Evolutionary conservation across 1,140 invertebrate genomes (phyloP).

Genomic region (Caenorhabditis inopinata): DNA sequence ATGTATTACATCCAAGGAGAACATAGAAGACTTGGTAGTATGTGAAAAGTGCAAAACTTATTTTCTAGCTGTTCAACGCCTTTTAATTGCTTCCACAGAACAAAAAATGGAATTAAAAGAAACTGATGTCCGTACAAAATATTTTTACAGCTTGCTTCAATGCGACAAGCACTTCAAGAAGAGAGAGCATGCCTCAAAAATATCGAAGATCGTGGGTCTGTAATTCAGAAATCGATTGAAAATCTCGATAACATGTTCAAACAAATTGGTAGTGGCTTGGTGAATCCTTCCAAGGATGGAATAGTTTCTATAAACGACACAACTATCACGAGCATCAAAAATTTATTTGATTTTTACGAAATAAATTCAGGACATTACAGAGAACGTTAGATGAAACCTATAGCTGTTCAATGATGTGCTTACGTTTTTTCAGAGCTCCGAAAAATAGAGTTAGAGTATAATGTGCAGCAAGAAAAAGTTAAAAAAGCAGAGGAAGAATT

Average conservation of each 20-base stretch:
- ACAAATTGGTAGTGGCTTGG: constrained; percentile 24
- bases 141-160: too few species aligned
- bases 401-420: not conserved
- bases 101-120: too few species aligned
- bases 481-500: constrained; percentile 39
- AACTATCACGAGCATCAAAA: constrained; percentile 32
- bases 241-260: constrained; percentile 41
- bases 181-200: constrained; percentile 31
- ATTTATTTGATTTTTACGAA: constrained; percentile 49
- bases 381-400: not conserved
- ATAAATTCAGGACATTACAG: constrained; percentile 15
- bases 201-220: constrained; percentile 2
- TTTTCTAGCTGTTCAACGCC: too few species aligned
- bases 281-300: not conserved
- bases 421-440: constrained; percentile 34
- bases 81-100: too few species aligned
- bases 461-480: constrained; percentile 16
- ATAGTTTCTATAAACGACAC: not conserved
- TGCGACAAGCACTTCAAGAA: not conserved
- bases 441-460: constrained; percentile 3
- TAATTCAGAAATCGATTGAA: constrained; percentile 45
- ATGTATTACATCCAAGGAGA: too few species aligned
- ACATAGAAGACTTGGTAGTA: too few species aligned
- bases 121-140: too few species aligned
- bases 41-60: too few species aligned